Base-by-base conservation (phyloP, 2,797 vertebrate species). In the Aythya fuligula region DNA sequence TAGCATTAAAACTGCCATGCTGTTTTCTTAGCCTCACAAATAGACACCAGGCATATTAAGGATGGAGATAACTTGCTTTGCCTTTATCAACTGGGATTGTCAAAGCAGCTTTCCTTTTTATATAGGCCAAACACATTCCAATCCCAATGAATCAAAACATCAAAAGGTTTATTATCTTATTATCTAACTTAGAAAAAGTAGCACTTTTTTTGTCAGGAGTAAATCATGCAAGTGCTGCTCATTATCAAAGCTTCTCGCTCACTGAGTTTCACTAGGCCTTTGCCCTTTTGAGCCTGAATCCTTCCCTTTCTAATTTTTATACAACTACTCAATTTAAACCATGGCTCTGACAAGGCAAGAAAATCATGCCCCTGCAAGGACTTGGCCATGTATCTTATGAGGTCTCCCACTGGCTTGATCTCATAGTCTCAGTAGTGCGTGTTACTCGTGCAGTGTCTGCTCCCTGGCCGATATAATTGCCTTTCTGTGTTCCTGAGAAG, bases 141-240 rank as follows among this genome's bases (percentile, higher is more conserved):
- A 21, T 64, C 85, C 43, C 56, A 51, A 82, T 51, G 92, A 62
- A 70, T 51, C 90, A 89, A 70, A 19, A 89, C 56, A 80, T 89
- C 80, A 83, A 57, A 79, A 64, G 24, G 34, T 41, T 87, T 87
- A 61, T 84, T 88, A 84, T 86, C 62, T 89, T 91, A 53, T 70
- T 80, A 79, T 87, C 64, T 82, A 85, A 79, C 89, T 86, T 82
- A 80, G 38, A 94, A 93, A 76, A 94, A 79, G 34, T 12, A 84
- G 16, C 30, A 85, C 51, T 36, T 79, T 73, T 66, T 79, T 9
- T 82, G 71, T 87, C 78, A 85, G 73, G 34, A 85, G 30, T 49
- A 79, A 85, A 64, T 92, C 57, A 70, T 28, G 13, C 71, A 66
- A 67, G 56, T 67, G 49, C 32, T 13, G 36, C 6, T 66, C 53